Evolutionary conservation across 2,797 vertebrate genomes (phyloP), one percentile per base, ranked within the genome.

Genomic region (Microchirus variegatus): DNA sequence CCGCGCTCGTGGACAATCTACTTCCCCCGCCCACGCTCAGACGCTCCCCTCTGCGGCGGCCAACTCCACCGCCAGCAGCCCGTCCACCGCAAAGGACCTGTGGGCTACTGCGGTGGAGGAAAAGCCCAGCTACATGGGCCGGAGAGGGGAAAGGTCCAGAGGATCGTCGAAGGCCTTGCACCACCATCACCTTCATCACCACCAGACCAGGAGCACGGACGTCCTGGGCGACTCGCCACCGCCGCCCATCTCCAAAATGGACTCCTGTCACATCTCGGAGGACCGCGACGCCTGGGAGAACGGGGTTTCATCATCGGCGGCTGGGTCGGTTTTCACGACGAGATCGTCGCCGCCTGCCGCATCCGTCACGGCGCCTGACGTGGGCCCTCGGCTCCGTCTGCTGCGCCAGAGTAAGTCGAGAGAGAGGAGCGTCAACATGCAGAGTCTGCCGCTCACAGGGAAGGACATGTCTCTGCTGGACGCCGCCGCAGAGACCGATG

Each of bases 191-290:
- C 87, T 90, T 37, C 84, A 84, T 53, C 85, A 89, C 46, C 15
- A 81, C 0, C 93, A 93, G 51, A 89, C 88, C 57, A 90, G 74
- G 76, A 77, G 77, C 12, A 77, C 84, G 0, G 92, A 95, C 56
- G 49, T 78, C 10, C 90, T 89, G 59, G 93, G 80, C 48, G 88
- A 88, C 4, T 86, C 93, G 9, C 87, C 91, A 5, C 91, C 91
- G 1, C 91, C 91, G 0, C 93, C 93, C 2, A 81, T 93, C 52
- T 94, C 94, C 16, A 93, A 94, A 82, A 86, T 93, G 66, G 84
- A 93, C 42, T 96, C 96, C 80, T 93, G 94, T 82, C 94, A 93
- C 63, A 86, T 94, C 63, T 92, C 90, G 0, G 91, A 94, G 76
- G 87, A 88, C 0, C 76, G 49, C 18, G 82, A 89, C 68, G 88